phyloP scores from a whole-genome alignment of 1,140 invertebrate species.

The Homalodisca vitripennis region DNA sequence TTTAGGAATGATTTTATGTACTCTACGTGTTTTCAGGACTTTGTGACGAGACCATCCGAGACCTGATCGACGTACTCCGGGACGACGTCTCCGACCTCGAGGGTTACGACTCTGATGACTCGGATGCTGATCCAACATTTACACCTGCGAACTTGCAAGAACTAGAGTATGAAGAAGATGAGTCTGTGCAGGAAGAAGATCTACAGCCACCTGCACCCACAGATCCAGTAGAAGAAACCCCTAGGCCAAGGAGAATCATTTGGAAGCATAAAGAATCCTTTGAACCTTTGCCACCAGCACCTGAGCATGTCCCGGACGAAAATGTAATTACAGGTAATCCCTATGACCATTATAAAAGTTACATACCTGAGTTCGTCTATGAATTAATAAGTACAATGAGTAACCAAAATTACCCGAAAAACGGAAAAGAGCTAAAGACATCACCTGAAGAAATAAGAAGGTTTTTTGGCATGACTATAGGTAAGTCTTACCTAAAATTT shows the following conservation, averaged over 20 bases:
- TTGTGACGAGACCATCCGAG: neutral
- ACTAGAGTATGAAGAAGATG: neutral
- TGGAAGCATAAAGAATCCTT: constrained; percentile 5
- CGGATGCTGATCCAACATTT: neutral
- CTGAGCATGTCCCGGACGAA: neutral
- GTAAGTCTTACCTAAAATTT: constrained; percentile 27
- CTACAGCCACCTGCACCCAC: neutral
- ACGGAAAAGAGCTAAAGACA: constrained; percentile 15
- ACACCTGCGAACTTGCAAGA: neutral
- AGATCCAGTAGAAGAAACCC: too few species aligned
- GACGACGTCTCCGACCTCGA: neutral
- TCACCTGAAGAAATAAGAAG: constrained; percentile 27
- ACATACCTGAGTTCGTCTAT: constrained; percentile 7
- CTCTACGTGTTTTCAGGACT: neutral
- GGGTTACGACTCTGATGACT: neutral
- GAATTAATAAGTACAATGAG: neutral
- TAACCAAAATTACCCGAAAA: constrained; percentile 11
- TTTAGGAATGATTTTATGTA: too few species aligned
- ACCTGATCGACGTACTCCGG: neutral
- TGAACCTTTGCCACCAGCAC: constrained; percentile 20
- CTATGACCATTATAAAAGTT: neutral
- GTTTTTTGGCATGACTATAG: constrained; percentile 25
- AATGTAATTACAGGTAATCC: constrained; percentile 3
- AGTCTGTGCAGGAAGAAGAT: neutral
- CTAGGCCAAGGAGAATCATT: neutral